These are phyloP conservation scores for Haemorhous mexicanus DNA, from an alignment of 2,113 vertebrate species.

Conservation along the genomic window DNA sequence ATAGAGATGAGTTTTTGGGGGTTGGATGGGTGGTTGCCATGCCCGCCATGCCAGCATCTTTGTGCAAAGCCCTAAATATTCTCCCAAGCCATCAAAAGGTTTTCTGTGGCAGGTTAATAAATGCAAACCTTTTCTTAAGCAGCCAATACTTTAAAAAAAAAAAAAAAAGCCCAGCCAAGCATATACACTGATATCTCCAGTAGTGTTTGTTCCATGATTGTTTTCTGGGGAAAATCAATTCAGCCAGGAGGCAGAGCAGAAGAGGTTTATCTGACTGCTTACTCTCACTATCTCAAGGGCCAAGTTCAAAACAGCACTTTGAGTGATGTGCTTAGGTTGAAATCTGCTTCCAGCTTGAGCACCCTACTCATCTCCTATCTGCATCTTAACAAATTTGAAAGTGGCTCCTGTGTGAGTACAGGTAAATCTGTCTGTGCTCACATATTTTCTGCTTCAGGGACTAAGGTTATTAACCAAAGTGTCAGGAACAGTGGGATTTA, in stretches of 20 bases:
- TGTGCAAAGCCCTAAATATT: not conserved
- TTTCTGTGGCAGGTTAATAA: not conserved
- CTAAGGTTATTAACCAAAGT: slow-evolving; percentile 30
- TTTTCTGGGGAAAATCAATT: slow-evolving; percentile 35
- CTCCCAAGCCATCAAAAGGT: not conserved
- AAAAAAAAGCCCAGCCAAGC: not conserved
- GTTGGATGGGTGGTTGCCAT: not conserved
- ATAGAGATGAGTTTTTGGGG: not conserved
- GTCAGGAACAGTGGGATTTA: not conserved
- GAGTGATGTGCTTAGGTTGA: not conserved
- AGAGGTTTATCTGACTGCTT: not conserved
- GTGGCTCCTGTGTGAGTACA: not conserved
- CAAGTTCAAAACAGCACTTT: not conserved
- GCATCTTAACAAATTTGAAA: slow-evolving; percentile 25
- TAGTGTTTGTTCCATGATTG: not conserved
- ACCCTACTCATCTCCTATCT: not conserved
- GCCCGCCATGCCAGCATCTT: not conserved
- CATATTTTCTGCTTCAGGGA: slow-evolving; percentile 7
- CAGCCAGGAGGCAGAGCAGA: not conserved
- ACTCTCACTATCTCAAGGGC: not conserved
- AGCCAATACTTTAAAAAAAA: not conserved
- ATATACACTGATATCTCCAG: not conserved
- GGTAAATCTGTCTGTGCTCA: slow-evolving; percentile 11
- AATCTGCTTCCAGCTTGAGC: not conserved
- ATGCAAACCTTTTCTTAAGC: not conserved